Evolutionary conservation across 2,113 vertebrate genomes (phyloP).

Genomic region (Ancistrus triradiatus): DNA sequence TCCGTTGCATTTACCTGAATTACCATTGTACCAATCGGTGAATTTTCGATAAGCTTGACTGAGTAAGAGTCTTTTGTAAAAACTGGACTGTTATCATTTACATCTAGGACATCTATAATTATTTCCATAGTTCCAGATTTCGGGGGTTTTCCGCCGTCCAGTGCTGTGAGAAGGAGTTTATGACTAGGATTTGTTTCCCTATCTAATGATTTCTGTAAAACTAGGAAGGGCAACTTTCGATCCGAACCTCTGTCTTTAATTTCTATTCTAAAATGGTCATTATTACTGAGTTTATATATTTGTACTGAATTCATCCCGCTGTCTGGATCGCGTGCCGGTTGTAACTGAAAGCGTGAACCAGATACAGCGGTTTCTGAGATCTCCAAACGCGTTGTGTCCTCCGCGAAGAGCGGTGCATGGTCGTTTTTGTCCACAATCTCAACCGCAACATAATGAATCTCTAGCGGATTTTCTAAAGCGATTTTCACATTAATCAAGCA

Average conservation of each 20-base stretch:
- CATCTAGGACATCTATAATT: conserved; percentile 38
- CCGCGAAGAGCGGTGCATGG: conserved; percentile 36
- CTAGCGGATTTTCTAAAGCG: conserved; percentile 45
- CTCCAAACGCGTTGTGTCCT: conserved; percentile 39
- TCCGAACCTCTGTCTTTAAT: conserved; percentile 24
- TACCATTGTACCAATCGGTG: conserved; percentile 35
- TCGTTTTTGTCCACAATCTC: conserved; percentile 50
- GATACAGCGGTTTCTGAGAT: conserved; percentile 29
- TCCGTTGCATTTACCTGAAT: conserved; percentile 58
- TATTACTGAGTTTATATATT: conserved; percentile 26
- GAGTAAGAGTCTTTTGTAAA: conserved; percentile 44
- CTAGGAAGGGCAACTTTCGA: conserved; percentile 37
- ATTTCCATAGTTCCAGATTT: conserved; percentile 40
- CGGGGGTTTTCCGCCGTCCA: conserved; percentile 41
- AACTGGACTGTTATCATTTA: conserved; percentile 43
- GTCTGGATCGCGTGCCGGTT: conserved; percentile 34
- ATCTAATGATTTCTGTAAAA: conserved; percentile 46
- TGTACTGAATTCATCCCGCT: conserved; percentile 26
- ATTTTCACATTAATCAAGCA: conserved; percentile 47
- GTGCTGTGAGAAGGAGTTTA: conserved; percentile 36
- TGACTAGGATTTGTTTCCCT: conserved; percentile 35
- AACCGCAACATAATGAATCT: conserved; percentile 44
- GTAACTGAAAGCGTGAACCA: conserved; percentile 16
- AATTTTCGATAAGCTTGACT: conserved; percentile 41
- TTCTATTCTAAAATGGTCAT: conserved; percentile 30